Conservation (phyloP, 2,888 invertebrate species). For the Pyrocoelia pectoralis region DNA sequence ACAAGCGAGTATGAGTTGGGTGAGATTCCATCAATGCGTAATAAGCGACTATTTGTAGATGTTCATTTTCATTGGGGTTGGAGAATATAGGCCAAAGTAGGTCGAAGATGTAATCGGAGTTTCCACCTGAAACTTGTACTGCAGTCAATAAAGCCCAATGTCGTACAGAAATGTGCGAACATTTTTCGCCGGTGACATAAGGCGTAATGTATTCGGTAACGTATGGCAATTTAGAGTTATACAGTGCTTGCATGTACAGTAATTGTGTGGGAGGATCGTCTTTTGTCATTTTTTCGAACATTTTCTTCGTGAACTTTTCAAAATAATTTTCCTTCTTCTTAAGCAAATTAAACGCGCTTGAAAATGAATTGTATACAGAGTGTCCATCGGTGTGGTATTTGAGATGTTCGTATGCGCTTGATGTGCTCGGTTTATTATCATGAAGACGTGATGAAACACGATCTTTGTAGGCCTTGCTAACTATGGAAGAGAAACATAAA, state of each 20-base stretch:
- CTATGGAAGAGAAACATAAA: slow-evolving; percentile 57
- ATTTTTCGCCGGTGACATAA: slow-evolving; percentile 54
- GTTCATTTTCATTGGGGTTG: slow-evolving; percentile 11
- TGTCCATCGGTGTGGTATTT: slow-evolving; percentile 8
- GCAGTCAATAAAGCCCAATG: slow-evolving; percentile 58
- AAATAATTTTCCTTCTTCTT: slow-evolving; percentile 42
- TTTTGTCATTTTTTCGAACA: slow-evolving; percentile 40
- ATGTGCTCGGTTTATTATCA: background rate
- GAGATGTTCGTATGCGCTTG: slow-evolving; percentile 9
- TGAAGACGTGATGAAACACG: slow-evolving; percentile 16
- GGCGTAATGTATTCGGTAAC: slow-evolving; percentile 57
- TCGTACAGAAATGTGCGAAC: slow-evolving; percentile 52
- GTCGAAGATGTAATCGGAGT: slow-evolving; percentile 15
- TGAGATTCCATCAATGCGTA: slow-evolving; percentile 21
- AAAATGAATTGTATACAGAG: slow-evolving; percentile 13
- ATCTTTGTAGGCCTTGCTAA: slow-evolving; percentile 12
- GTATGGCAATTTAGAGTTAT: slow-evolving; percentile 58
- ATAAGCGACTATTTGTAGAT: slow-evolving; percentile 20
- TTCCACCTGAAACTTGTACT: slow-evolving; percentile 45
- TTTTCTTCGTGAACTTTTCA: slow-evolving; percentile 41
- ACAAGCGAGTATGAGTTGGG: slow-evolving; percentile 18
- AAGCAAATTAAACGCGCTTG: slow-evolving; percentile 7
- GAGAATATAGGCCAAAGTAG: slow-evolving; percentile 25
- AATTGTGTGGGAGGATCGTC: slow-evolving; percentile 54
- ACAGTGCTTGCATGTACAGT: slow-evolving; percentile 59